These are phyloP conservation scores for Lepilemur ruficaudatus DNA, from an alignment of 2,797 vertebrate genomes.

Conservation along the genomic window DNA sequence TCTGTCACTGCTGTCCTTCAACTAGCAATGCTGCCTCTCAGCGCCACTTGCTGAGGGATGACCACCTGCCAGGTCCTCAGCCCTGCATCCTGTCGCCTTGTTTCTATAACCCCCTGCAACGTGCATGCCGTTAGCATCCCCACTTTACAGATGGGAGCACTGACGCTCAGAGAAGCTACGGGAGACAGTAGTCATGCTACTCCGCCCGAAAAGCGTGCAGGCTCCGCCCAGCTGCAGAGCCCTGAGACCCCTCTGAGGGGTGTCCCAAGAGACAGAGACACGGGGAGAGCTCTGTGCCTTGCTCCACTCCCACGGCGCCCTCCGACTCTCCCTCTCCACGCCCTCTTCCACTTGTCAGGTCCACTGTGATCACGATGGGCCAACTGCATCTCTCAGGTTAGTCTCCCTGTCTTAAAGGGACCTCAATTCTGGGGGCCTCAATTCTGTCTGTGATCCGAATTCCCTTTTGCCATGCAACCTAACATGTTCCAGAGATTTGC, in stretches of 20 bases:
- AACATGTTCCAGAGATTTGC: not conserved
- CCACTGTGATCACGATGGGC: not conserved
- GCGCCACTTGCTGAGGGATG: fast-evolving
- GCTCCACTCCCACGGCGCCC: not conserved
- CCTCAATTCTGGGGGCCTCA: not conserved
- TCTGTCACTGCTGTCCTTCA: fast-evolving
- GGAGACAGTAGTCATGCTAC: not conserved
- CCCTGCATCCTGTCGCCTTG: fast-evolving
- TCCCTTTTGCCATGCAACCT: not conserved
- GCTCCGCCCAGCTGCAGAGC: not conserved
- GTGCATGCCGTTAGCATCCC: fast-evolving
- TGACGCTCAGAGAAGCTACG: not conserved
- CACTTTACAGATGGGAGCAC: not conserved
- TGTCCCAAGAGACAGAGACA: not conserved
- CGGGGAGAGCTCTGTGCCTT: not conserved
- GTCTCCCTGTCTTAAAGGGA: not conserved
- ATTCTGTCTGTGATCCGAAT: not conserved
- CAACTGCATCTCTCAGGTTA: not conserved
- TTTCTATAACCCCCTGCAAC: not conserved
- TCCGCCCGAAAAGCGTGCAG: no score
- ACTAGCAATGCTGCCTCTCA: fast-evolving
- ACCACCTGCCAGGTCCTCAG: not conserved
- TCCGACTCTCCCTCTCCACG: not conserved
- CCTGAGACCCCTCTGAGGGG: not conserved
- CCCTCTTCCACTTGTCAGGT: not conserved